Conservation (phyloP, 2,888 invertebrate species). For the Gnatocerus cornutus region DNA sequence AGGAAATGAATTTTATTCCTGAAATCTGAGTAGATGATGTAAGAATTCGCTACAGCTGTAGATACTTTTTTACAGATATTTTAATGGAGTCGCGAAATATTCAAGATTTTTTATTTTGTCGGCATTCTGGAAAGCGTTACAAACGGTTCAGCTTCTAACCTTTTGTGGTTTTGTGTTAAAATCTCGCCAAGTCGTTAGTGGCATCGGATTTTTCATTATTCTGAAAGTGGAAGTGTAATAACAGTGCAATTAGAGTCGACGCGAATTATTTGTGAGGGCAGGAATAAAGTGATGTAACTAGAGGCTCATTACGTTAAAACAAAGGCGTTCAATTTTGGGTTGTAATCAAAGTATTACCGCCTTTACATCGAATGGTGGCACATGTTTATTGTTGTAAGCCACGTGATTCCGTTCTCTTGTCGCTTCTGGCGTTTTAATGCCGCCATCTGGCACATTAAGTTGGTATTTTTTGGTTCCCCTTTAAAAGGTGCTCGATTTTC, state of each 20-base stretch:
- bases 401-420: slow-evolving; percentile 48
- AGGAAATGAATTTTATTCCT: slow-evolving; percentile 10
- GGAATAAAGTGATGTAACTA: slow-evolving; percentile 25
- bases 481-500: slow-evolving; percentile 46
- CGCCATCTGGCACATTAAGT: slow-evolving; percentile 45
- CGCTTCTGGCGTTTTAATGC: slow-evolving; percentile 47
- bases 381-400: slow-evolving; percentile 50
- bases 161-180: neutral
- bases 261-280: slow-evolving; percentile 17
- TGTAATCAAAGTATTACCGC: slow-evolving; percentile 47
- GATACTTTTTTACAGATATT: neutral
- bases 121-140: too few relatives aligned
- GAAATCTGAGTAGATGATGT: slow-evolving; percentile 13
- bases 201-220: slow-evolving; percentile 11
- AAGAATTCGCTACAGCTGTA: neutral
- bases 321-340: slow-evolving; percentile 42
- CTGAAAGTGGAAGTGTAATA: neutral
- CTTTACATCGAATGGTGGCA: slow-evolving; percentile 46
- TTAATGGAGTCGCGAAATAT: too few relatives aligned
- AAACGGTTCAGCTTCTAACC: too few relatives aligned
- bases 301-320: slow-evolving; percentile 28
- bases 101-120: too few relatives aligned
- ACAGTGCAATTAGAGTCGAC: slow-evolving; percentile 5
- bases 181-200: neutral
- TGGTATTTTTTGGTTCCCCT: slow-evolving; percentile 45